Conservation (phyloP, 2,888 invertebrate species). For the Drosophila antonietae region DNA sequence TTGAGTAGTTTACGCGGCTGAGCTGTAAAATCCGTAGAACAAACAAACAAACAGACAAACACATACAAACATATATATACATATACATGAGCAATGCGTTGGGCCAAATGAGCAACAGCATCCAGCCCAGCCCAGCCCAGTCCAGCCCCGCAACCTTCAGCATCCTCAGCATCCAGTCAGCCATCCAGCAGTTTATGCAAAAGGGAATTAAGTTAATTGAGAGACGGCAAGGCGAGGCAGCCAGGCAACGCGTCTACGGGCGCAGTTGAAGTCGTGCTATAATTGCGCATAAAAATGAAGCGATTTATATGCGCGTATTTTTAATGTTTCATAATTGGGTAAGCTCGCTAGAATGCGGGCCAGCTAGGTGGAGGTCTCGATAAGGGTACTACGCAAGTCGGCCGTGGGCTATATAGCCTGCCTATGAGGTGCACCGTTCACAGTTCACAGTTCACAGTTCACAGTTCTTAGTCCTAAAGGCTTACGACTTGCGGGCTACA, state of each 20-base stretch:
- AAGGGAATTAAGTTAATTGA: slow-evolving; percentile 77
- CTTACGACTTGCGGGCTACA: slow-evolving; percentile 5
- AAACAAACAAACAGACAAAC: not conserved
- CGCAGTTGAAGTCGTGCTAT: slow-evolving; percentile 27
- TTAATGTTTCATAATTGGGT: slow-evolving; percentile 78
- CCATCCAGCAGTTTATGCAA: slow-evolving; percentile 53
- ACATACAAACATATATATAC: not conserved
- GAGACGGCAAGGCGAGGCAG: slow-evolving; percentile 25
- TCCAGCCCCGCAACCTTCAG: too few relatives aligned
- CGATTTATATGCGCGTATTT: slow-evolving; percentile 80
- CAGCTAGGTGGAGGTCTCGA: slow-evolving; percentile 22
- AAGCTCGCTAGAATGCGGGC: slow-evolving; percentile 39
- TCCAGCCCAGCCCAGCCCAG: not conserved
- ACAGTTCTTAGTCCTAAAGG: slow-evolving; percentile 15
- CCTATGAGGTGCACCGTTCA: not conserved
- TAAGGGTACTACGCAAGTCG: slow-evolving; percentile 27
- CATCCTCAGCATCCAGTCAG: slow-evolving; percentile 1
- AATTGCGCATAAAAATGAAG: slow-evolving; percentile 77
- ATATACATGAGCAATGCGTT: slow-evolving; percentile 51
- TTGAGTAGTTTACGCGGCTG: slow-evolving; percentile 60
- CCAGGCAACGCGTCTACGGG: slow-evolving; percentile 19
- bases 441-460: slow-evolving; percentile 19
- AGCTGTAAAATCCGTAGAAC: slow-evolving; percentile 61
- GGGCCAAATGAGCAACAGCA: slow-evolving; percentile 44
- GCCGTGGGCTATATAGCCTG: slow-evolving; percentile 20